Percentiles rank a stretch among this genome's conserved stretches.
These are phyloP conservation scores for Nephrotoma flavescens DNA, from an alignment of 2,888 invertebrate species.

Conservation along the genomic window DNA sequence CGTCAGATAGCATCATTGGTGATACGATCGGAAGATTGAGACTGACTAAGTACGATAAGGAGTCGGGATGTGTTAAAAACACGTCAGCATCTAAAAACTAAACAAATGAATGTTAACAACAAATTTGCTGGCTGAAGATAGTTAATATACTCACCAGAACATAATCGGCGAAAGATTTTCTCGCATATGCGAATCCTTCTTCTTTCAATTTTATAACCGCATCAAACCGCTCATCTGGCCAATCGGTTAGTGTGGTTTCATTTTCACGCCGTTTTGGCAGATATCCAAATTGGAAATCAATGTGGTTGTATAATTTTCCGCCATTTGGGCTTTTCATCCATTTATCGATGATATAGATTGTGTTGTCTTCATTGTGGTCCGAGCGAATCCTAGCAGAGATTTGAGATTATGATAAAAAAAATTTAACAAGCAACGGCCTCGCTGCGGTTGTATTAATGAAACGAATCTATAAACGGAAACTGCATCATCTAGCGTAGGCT, in stretches of 20 bases:
- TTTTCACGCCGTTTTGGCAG: slow-evolving; percentile 32
- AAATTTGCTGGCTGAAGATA: not conserved
- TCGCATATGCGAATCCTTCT: slow-evolving; percentile 53
- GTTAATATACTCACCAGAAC: slow-evolving; percentile 50
- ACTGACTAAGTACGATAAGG: slow-evolving; percentile 45
- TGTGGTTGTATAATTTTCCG: slow-evolving; percentile 50
- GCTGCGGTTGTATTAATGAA: slow-evolving; percentile 8
- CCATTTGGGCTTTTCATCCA: slow-evolving; percentile 47
- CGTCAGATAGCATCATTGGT: slow-evolving; percentile 76
- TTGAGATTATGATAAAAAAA: not conserved
- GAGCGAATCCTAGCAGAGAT: slow-evolving; percentile 56
- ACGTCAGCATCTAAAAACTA: slow-evolving; percentile 79
- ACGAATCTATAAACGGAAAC: not conserved
- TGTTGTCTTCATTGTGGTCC: slow-evolving; percentile 74
- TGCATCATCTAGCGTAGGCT: not conserved
- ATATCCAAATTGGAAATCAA: slow-evolving; percentile 35
- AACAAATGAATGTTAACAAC: slow-evolving; percentile 16
- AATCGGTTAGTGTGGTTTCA: slow-evolving; percentile 51
- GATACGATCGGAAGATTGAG: slow-evolving; percentile 54
- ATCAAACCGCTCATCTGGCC: slow-evolving; percentile 59
- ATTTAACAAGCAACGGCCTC: not conserved
- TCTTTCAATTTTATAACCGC: slow-evolving; percentile 71
- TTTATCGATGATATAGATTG: slow-evolving; percentile 50
- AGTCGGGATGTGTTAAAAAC: slow-evolving; percentile 52
- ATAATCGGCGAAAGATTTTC: slow-evolving; percentile 76